Conservation (phyloP, 1,140 invertebrate species). For the Sarcophaga peregrina region DNA sequence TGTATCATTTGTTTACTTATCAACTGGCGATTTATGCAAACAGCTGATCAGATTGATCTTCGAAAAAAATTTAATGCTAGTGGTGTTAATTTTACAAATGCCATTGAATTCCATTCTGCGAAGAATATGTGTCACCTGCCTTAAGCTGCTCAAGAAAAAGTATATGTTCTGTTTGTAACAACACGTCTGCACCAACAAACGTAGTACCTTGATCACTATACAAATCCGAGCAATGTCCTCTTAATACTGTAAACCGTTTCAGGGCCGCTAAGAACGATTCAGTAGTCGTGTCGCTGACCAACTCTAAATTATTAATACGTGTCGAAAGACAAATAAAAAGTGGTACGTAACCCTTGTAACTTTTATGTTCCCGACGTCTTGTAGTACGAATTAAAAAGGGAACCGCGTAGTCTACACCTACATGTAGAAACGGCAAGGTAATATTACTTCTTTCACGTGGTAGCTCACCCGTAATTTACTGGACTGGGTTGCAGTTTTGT, state of each 20-base stretch:
- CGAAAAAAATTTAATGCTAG: too few species aligned
- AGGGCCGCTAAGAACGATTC: slow-evolving; percentile 57
- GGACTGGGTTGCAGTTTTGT: neutral
- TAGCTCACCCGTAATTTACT: slow-evolving; percentile 2
- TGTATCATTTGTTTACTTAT: too few species aligned
- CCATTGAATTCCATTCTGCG: neutral
- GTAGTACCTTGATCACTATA: slow-evolving; percentile 19
- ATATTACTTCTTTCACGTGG: slow-evolving; percentile 47
- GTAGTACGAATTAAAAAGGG: slow-evolving; percentile 46
- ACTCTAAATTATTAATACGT: slow-evolving; percentile 52
- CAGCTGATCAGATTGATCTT: too few species aligned
- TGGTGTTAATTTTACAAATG: neutral
- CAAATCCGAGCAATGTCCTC: slow-evolving; percentile 46
- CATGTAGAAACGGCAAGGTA: slow-evolving; percentile 50
- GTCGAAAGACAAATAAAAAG: slow-evolving; percentile 51
- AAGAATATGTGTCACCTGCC: neutral
- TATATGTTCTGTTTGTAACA: neutral
- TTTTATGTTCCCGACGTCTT: slow-evolving; percentile 46
- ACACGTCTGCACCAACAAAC: neutral
- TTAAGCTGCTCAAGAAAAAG: neutral
- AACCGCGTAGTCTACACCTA: slow-evolving; percentile 57
- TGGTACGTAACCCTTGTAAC: slow-evolving; percentile 50
- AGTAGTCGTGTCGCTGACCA: slow-evolving; percentile 49
- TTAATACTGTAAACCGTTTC: slow-evolving; percentile 52
- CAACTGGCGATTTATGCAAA: too few species aligned